Base-by-base conservation (phyloP, 2,888 invertebrate species). In the Phalera bucephala region DNA sequence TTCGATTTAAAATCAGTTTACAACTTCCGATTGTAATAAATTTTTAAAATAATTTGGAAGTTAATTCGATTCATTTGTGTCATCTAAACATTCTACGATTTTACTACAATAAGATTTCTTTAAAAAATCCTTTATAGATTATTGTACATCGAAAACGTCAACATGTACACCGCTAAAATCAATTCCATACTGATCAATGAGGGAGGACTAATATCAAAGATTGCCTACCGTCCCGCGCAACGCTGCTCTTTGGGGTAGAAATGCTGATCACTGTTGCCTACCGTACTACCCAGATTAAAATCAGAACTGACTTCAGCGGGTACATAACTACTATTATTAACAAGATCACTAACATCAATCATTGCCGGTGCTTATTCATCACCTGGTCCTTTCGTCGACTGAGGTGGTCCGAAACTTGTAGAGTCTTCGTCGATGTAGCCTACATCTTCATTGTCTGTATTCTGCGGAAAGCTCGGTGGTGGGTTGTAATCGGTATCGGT, bases 351-450 rank as follows among this genome's bases (percentile, higher is more conserved):
- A 80, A 72, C 71, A 72, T 73, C 79, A 80, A 80, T 77, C 79
- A 74, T 72, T 71, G 69, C 65, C 78, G 72, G 73, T 78, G 72
- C 72, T 27, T 86, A 83, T 82, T 73, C 72, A 79, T 89, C 89
- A 89, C 88, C 87, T 87, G 85, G 75, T 80, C 80, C 85, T 79
- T 80, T 77, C 19, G 83, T 82, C 21, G 86, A 81, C 58, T 80
- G 80, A 34, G 70, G 74, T 30, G 71, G 66, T 57, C 73, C 79
- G 45, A 72, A 80, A 69, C 68, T 71, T 43, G 67, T 62, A 12
- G 66, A 58, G 29, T 75, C 83, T 72, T 76, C 85, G 42, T 80
- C 84, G 28, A 72, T 72, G 66, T 73, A 78, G 50, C 71, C 72
- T 52, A 68, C 47, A 31, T 77, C 72, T 47, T 63, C 73, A n/a